Evolutionary conservation across 2,113 vertebrate genomes (phyloP).

Genomic region (Menura novaehollandiae): DNA sequence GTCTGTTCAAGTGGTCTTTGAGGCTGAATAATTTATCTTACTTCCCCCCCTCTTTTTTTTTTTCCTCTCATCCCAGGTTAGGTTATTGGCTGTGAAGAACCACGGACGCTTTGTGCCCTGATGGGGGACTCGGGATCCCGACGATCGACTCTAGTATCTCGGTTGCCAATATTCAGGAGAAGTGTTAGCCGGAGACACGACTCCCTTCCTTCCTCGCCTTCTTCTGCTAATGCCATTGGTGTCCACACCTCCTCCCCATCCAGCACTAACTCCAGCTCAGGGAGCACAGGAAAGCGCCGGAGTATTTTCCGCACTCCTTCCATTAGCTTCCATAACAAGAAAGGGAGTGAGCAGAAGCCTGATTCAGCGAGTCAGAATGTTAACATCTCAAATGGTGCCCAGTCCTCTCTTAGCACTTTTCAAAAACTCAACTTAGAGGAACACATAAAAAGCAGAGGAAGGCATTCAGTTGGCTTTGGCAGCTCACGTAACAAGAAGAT

Average conservation of each 20-base stretch:
- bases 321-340: constrained; percentile 88
- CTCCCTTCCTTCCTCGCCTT: constrained; percentile 93
- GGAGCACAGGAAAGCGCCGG: constrained; percentile 91
- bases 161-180: constrained; percentile 94
- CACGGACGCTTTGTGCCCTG: constrained; percentile 48
- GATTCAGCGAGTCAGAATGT: constrained; percentile 71
- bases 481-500: constrained; percentile 89
- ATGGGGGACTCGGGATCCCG: constrained; percentile 93
- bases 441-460: constrained; percentile 76
- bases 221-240: constrained; percentile 83
- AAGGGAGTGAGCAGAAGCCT: constrained; percentile 75
- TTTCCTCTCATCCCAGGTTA: constrained; percentile 19
- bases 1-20: neutral
- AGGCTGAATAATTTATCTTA: neutral
- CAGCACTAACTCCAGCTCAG: constrained; percentile 97
- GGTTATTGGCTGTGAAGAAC: constrained; percentile 17
- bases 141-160: constrained; percentile 91
- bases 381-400: constrained; percentile 80
- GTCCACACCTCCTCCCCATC: constrained; percentile 93
- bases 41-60: neutral
- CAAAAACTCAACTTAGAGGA: constrained; percentile 72
- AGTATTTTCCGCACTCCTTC: constrained; percentile 93
- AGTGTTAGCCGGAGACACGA: constrained; percentile 88
- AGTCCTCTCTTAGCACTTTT: constrained; percentile 64
- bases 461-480: constrained; percentile 86